Evolutionary conservation across 2,113 vertebrate species (phyloP), one percentile per base, ranked within the genome.

Genomic region (Arizona elegans): DNA sequence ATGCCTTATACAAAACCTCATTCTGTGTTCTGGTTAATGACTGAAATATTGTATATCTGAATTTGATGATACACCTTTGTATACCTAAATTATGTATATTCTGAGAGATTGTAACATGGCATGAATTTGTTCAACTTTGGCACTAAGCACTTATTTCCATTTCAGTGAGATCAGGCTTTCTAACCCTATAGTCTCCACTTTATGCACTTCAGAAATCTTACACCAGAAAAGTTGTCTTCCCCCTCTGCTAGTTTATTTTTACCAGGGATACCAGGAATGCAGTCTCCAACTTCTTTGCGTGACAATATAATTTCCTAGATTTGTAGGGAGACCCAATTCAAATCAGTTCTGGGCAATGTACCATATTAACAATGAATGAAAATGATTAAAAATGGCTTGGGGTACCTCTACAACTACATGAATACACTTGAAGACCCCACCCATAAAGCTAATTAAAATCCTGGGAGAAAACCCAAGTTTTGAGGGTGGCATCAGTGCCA

Each of bases 1-100:
- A 96, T 95, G 88, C 91, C 94, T 96, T 92, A 90, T 86, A 90
- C 47, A 95, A 94, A 91, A 89, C 87, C 23, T 59, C 56, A 0
- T 24, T 85, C 94, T 23, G 47, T 29, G 91, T 93, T 93, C 56
- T 53, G 96, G 47, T 96, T 96, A 92, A 2, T 95, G 92, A 89
- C 47, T 9, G 12, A 0, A 38, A 19, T 81, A 38, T 81, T 81
- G 33, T 43, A 43, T 43, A 81, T 81, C 75, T 81, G 75, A 43
- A 43, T 81, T 43, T 81, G 19, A 9, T 81, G 33, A 43, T 38
- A 8, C 75, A 81, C 17, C 8, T 81, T 81, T 43, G 17, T 43
- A 81, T 43, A 81, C 8, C 33, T 81, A 43, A 43, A 81, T 81
- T 43, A 81, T 81, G 7, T 21, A 43, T 81, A 43, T 21, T 81